phyloP scores from a whole-genome alignment of 2,888 invertebrate genomes.

The Oligia fasciuncula region DNA sequence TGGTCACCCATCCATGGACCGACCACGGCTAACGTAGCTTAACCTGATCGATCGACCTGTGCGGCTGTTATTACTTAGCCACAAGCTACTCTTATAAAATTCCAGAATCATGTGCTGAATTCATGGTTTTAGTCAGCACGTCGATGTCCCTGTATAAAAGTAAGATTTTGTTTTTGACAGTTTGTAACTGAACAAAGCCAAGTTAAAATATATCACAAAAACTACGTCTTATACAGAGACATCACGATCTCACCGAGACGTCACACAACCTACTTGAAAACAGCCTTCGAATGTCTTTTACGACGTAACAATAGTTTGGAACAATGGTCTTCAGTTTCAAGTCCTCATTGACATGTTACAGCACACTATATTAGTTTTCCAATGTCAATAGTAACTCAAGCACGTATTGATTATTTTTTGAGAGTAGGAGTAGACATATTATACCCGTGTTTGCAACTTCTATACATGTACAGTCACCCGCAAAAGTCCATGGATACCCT shows the following conservation, averaged over 20 bases:
- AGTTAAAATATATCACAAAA: background rate
- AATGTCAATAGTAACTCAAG: slow-evolving; percentile 19
- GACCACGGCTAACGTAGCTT: too few relatives aligned
- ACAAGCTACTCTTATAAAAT: too few relatives aligned
- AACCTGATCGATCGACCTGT: too few relatives aligned
- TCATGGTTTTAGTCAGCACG: background rate
- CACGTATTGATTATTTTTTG: background rate
- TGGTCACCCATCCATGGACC: too few relatives aligned
- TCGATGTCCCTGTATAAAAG: background rate
- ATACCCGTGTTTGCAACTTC: background rate
- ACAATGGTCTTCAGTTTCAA: slow-evolving; percentile 12
- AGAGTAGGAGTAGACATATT: background rate
- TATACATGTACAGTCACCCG: too few relatives aligned
- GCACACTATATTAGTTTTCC: background rate
- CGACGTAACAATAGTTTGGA: slow-evolving; percentile 29
- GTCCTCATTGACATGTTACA: background rate
- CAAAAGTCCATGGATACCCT: too few relatives aligned
- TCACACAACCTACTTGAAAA: slow-evolving; percentile 3
- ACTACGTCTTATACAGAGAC: background rate
- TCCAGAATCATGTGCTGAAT: background rate
- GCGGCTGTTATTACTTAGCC: too few relatives aligned
- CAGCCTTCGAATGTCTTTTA: slow-evolving; percentile 17
- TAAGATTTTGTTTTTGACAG: background rate
- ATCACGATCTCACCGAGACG: too few relatives aligned
- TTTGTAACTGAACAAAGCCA: background rate